phyloP scores from a whole-genome alignment of 2,797 vertebrate genomes.

The Lacerta agilis region DNA sequence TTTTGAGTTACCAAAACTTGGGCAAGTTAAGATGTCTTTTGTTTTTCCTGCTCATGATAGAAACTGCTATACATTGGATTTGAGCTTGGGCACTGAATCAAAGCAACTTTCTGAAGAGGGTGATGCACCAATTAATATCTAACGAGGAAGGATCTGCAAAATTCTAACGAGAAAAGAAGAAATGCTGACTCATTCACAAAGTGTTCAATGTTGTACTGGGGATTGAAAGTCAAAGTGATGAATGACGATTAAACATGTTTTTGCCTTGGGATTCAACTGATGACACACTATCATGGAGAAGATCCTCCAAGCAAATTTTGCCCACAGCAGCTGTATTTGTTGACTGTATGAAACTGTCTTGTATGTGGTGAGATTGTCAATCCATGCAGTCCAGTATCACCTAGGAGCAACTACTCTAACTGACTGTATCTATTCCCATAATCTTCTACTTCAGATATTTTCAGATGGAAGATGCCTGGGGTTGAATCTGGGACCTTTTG shows the following conservation, averaged over 20 bases:
- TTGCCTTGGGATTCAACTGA: background rate
- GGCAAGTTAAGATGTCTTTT: background rate
- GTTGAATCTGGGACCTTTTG: background rate
- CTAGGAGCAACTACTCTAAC: background rate
- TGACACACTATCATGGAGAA: background rate
- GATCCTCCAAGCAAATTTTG: background rate
- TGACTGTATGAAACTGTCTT: background rate
- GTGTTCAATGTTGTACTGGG: background rate
- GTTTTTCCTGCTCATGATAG: background rate
- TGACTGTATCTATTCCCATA: background rate
- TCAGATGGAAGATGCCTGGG: background rate
- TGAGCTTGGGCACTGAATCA: background rate
- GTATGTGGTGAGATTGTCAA: background rate
- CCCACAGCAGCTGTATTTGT: background rate
- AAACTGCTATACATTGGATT: background rate
- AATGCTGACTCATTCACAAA: accelerated
- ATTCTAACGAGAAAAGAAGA: background rate
- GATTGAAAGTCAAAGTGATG: background rate
- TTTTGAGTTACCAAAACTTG: background rate
- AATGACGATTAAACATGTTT: constrained; percentile 3
- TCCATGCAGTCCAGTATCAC: background rate
- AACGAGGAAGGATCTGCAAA: too few relatives aligned
- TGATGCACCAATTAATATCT: background rate
- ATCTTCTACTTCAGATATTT: background rate
- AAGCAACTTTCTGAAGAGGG: background rate